Evolutionary conservation across 2,797 vertebrate species (phyloP).

Genomic region (Ispidina picta): DNA sequence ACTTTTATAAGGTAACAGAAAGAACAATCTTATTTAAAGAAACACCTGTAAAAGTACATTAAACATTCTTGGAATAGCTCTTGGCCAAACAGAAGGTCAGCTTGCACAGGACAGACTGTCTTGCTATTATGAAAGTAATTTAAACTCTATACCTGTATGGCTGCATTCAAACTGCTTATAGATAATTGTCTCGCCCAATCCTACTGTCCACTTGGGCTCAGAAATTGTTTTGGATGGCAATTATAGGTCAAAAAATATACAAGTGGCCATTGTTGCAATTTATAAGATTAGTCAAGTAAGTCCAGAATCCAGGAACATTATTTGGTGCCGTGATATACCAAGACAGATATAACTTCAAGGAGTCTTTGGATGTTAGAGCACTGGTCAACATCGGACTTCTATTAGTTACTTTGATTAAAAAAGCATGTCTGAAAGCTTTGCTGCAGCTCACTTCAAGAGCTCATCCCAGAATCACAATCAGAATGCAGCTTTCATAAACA

Average conservation of each 20-base stretch:
- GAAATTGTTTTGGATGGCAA: not conserved
- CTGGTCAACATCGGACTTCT: not conserved
- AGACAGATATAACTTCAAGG: not conserved
- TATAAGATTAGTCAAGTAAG: not conserved
- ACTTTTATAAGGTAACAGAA: not conserved
- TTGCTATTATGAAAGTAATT: rapidly evolving
- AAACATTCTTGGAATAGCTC: not conserved
- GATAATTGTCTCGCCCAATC: not conserved
- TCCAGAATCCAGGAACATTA: not conserved
- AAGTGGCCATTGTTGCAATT: not conserved
- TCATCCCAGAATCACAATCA: not conserved
- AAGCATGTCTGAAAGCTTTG: not conserved
- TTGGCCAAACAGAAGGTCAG: not conserved
- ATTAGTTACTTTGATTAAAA: not conserved
- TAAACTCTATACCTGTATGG: not conserved
- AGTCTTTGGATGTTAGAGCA: rapidly evolving
- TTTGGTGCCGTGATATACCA: not conserved
- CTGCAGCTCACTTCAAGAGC: not conserved
- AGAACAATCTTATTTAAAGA: not conserved
- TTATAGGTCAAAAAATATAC: not conserved
- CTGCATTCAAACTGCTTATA: not conserved
- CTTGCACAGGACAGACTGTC: not conserved
- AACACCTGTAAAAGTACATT: not conserved
- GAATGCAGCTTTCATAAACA: not conserved
- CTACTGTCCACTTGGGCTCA: not conserved